A percentile compares a stretch with the other conserved stretches of the same genome.
Evolutionary conservation across 2,797 vertebrate genomes (phyloP).

Genomic region (Leptatherina wallacei): DNA sequence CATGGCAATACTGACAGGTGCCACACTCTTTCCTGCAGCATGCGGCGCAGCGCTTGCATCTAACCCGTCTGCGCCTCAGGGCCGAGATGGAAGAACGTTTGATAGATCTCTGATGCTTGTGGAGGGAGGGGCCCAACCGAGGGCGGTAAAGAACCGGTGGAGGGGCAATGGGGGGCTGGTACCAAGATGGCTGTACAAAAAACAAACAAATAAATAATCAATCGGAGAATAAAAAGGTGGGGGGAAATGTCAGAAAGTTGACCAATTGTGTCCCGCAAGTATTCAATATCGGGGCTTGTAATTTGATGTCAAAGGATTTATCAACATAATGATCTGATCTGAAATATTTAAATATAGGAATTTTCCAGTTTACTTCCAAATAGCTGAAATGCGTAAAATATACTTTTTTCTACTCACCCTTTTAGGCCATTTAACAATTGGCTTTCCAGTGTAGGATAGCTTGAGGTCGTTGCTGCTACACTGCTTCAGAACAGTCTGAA

Average conservation of each 20-base stretch:
- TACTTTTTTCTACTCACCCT: slow-evolving; percentile 78
- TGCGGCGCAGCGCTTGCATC: slow-evolving; percentile 93
- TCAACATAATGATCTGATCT: not conserved
- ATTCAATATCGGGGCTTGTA: not conserved
- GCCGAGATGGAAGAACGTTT: slow-evolving; percentile 74
- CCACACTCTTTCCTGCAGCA: slow-evolving; percentile 94
- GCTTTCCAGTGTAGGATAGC: slow-evolving; percentile 92
- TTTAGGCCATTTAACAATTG: slow-evolving; percentile 95
- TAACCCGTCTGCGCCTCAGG: slow-evolving; percentile 89
- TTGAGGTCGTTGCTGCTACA: slow-evolving; percentile 88
- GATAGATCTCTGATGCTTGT: slow-evolving; percentile 50
- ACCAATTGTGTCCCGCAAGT: too few species aligned
- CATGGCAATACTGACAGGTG: slow-evolving; percentile 93
- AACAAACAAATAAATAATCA: too few species aligned
- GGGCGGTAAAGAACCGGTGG: slow-evolving; percentile 73
- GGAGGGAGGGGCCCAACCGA: slow-evolving; percentile 61
- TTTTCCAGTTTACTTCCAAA: not conserved
- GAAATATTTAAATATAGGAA: not conserved
- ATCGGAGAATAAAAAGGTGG: too few species aligned
- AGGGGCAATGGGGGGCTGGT: slow-evolving; percentile 71
- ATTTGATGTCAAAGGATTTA: not conserved
- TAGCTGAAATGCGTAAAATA: not conserved
- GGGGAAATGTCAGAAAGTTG: too few species aligned
- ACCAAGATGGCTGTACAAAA: slow-evolving; percentile 81
- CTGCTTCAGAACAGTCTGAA: slow-evolving; percentile 87